Evolutionary conservation across 2,113 vertebrate species (phyloP).

Genomic region (Vombatus ursinus): DNA sequence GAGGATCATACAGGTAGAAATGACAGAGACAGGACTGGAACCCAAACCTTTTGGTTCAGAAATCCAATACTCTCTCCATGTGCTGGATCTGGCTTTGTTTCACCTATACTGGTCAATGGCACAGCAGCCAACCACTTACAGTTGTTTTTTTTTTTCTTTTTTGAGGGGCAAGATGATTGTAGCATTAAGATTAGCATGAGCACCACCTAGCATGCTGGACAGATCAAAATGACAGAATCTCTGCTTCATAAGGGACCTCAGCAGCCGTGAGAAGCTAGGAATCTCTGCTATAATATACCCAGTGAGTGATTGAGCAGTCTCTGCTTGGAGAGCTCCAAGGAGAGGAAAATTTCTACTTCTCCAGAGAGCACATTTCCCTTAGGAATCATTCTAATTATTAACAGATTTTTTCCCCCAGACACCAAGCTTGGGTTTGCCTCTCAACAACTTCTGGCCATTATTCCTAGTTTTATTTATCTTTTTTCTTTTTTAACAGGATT

Average conservation of each 20-base stretch:
- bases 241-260: background rate
- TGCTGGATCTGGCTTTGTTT: background rate
- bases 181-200: background rate
- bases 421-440: background rate
- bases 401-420: background rate
- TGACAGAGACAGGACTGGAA: background rate
- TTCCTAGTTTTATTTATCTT: background rate
- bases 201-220: background rate
- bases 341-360: background rate
- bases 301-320: background rate
- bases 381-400: background rate
- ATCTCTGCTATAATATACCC: background rate
- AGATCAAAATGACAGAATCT: background rate
- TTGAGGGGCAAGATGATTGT: background rate
- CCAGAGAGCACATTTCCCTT: background rate
- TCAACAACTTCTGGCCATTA: background rate
- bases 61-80: background rate
- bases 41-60: background rate
- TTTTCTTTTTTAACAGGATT: background rate
- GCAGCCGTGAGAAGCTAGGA: background rate
- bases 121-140: background rate
- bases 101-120: background rate
- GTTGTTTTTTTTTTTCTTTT: background rate
- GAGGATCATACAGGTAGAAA: background rate
- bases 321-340: background rate